Evolutionary conservation across 2,888 invertebrate genomes (phyloP).

Genomic region (Nymphalis urticae): DNA sequence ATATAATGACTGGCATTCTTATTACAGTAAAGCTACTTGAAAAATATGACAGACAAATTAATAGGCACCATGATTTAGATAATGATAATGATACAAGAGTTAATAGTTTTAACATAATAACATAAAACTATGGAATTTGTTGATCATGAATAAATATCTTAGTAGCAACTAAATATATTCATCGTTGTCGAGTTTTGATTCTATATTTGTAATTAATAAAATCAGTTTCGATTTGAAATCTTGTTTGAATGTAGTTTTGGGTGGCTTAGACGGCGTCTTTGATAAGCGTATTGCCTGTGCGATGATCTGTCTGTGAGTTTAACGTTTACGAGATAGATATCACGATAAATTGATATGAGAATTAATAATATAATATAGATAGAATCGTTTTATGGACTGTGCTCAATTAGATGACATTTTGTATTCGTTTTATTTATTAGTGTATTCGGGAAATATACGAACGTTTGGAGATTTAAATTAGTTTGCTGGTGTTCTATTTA

Average conservation of each 20-base stretch:
- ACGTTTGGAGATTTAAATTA: too few species aligned
- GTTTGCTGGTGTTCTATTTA: too few species aligned
- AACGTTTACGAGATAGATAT: slow-evolving; percentile 6
- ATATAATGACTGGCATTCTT: slow-evolving; percentile 32
- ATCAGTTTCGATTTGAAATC: slow-evolving; percentile 49
- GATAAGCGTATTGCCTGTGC: slow-evolving; percentile 7
- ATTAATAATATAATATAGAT: background rate
- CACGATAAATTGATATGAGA: background rate
- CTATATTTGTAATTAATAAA: slow-evolving; percentile 74
- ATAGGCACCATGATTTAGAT: slow-evolving; percentile 67
- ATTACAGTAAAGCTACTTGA: slow-evolving; percentile 34
- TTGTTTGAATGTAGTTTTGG: slow-evolving; percentile 32
- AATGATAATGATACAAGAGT: slow-evolving; percentile 66
- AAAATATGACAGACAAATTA: slow-evolving; percentile 70
- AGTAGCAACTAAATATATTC: slow-evolving; percentile 30
- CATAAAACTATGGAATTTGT: slow-evolving; percentile 35
- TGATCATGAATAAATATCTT: slow-evolving; percentile 46
- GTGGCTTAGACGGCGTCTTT: slow-evolving; percentile 26
- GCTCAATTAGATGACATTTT: background rate
- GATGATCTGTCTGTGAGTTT: slow-evolving; percentile 14
- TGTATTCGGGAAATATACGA: too few species aligned
- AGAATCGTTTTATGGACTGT: background rate
- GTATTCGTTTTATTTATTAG: too few species aligned
- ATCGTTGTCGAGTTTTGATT: slow-evolving; percentile 31
- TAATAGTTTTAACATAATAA: slow-evolving; percentile 39